Conservation (phyloP, 2,888 invertebrate species). For the Andricus quercusramuli region DNA sequence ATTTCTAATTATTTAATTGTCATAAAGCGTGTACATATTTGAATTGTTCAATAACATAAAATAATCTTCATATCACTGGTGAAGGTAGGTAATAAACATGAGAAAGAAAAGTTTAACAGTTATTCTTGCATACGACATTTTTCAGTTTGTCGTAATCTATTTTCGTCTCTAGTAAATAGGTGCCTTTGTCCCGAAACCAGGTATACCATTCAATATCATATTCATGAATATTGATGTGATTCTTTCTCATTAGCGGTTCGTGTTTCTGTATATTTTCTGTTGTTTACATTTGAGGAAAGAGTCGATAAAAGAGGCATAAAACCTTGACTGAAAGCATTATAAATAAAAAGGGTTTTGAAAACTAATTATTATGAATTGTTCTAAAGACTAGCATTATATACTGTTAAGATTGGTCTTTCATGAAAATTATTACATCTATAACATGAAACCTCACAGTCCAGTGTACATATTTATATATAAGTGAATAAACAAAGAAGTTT, state of each 20-base stretch:
- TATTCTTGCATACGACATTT: neutral
- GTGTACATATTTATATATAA: too few relatives aligned
- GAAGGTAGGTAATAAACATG: neutral
- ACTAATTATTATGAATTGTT: neutral
- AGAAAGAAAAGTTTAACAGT: neutral
- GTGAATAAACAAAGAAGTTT: too few relatives aligned
- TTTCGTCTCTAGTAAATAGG: neutral
- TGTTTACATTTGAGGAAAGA: neutral
- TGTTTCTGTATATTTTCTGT: neutral
- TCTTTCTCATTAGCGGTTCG: neutral
- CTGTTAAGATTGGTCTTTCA: neutral
- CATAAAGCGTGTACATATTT: neutral
- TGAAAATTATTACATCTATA: neutral
- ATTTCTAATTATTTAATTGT: neutral
- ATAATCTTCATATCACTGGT: neutral
- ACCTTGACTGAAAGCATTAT: too few relatives aligned
- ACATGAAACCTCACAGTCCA: neutral
- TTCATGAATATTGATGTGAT: neutral
- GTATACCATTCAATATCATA: neutral
- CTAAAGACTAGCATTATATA: neutral
- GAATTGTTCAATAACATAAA: neutral
- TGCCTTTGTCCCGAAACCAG: neutral
- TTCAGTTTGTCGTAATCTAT: neutral
- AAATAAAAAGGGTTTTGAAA: too few relatives aligned
- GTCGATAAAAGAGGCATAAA: too few relatives aligned